Base-by-base conservation (phyloP, 2,797 vertebrate species). In the Tarsius wallacei region DNA sequence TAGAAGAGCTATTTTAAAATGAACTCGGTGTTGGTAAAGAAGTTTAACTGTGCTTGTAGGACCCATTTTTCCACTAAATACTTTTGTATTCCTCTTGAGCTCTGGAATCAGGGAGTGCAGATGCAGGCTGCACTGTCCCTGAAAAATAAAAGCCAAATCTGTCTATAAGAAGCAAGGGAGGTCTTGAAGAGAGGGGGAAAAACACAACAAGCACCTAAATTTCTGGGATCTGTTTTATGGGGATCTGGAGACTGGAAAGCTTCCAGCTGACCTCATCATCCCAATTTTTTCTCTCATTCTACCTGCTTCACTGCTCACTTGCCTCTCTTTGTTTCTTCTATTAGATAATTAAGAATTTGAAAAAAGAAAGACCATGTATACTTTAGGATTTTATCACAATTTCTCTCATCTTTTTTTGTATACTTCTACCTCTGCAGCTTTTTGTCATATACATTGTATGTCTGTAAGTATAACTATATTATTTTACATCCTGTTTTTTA, bases 61-160 rank as follows among this genome's bases (percentile, higher is more conserved):
- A 81, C 55, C 28, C 55, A 26, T 14, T 85, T 36, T 49, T 55
- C 33, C 5, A 22, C 13, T 55, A 80, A 51, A 55, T 47, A 59
- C 42, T 42, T 33, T 42, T n/a, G 90, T 82, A 31, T 78, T 91
- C n/a, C 16, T 90, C 22, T 95, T 73, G 57, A 91, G 10, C 17
- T 70, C 6, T 28, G 15, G 22, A 9, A 71, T 49, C 53, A 76
- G 26, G 26, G 13, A 87, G 26, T 42, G 5, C 42, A 66, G n/a
- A 28, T 55, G 16, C 33, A 55, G 28, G 64, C 28, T 76, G 12
- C 47, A 6, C 42, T 17, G 17, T 47, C 13, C 13, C 6, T 70
- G 31, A 11, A 16, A 95, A 76, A 36, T 36, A 31, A 74, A 74
- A 87, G 26, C 8, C 4, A 61, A 19, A 24, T 59, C 4, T 63